Conservation (phyloP, 2,797 vertebrate species). For the Natrix natrix region DNA sequence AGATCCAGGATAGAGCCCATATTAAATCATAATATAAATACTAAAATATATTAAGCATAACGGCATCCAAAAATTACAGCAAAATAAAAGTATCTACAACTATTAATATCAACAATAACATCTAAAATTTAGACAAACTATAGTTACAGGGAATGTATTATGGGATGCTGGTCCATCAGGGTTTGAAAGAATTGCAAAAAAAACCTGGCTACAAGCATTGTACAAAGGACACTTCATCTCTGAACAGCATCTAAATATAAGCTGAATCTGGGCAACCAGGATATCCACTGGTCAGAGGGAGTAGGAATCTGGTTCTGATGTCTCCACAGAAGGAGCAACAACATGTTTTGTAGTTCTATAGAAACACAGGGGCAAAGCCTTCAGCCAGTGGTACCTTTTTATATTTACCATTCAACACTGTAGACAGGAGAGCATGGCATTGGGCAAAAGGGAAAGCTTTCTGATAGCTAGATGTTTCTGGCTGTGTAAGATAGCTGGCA, state of each 20-base stretch:
- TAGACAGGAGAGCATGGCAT: neutral
- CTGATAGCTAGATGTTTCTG: neutral
- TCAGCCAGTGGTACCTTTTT: neutral
- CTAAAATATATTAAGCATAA: neutral
- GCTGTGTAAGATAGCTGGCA: neutral
- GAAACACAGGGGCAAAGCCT: neutral
- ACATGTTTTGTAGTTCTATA: neutral
- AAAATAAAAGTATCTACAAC: neutral
- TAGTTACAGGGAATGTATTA: neutral
- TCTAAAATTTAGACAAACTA: neutral
- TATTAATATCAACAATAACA: neutral
- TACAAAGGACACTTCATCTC: neutral
- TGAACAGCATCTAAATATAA: neutral
- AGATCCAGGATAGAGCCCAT: neutral
- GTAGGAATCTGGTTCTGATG: neutral
- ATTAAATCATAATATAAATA: neutral
- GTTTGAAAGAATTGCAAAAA: neutral
- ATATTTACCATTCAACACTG: neutral
- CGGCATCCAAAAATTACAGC: neutral
- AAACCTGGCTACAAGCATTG: neutral
- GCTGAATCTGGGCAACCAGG: neutral
- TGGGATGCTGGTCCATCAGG: neutral
- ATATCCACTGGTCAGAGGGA: neutral
- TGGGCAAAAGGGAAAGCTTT: neutral
- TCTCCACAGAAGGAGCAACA: neutral